A percentile compares a stretch with the other conserved stretches of the same genome.
Conservation (phyloP, 2,797 vertebrate genomes). For the Telmatherina bonti region DNA sequence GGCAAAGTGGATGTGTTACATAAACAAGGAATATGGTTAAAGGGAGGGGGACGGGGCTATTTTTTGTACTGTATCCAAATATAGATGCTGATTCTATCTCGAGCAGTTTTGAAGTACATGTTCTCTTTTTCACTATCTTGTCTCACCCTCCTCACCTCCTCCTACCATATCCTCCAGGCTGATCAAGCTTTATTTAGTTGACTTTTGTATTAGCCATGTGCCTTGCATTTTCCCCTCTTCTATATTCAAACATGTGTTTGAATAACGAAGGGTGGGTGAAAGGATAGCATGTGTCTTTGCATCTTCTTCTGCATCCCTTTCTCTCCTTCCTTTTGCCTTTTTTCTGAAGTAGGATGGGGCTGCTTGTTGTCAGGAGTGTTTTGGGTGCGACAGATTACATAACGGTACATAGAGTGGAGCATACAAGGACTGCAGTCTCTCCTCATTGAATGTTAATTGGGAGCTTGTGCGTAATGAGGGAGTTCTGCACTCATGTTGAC, state of each 20-base stretch:
- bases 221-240: slow-evolving; percentile 49
- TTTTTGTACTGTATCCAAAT: slow-evolving; percentile 63
- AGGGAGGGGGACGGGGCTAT: slow-evolving; percentile 36
- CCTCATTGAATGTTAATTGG: slow-evolving; percentile 67
- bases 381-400: slow-evolving; percentile 81
- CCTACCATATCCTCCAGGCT: slow-evolving; percentile 24
- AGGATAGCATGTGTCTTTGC: slow-evolving; percentile 45
- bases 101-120: slow-evolving; percentile 55
- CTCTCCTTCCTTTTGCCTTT: slow-evolving; percentile 15
- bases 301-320: slow-evolving; percentile 72
- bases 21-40: slow-evolving; percentile 35
- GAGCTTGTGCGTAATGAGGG: slow-evolving; percentile 26
- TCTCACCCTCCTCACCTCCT: slow-evolving; percentile 22
- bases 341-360: slow-evolving; percentile 43
- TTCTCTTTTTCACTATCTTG: slow-evolving; percentile 24
- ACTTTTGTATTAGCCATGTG: slow-evolving; percentile 74
- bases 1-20: slow-evolving; percentile 35
- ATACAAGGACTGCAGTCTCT: slow-evolving; percentile 70
- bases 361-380: slow-evolving; percentile 66
- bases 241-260: slow-evolving; percentile 73
- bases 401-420: slow-evolving; percentile 64
- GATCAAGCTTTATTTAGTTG: slow-evolving; percentile 68
- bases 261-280: slow-evolving; percentile 51
- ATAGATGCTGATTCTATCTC: slow-evolving; percentile 68
- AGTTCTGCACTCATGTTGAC: not conserved